Conservation (phyloP, 1,140 invertebrate genomes). For the Heliconius hewitsoni region DNA sequence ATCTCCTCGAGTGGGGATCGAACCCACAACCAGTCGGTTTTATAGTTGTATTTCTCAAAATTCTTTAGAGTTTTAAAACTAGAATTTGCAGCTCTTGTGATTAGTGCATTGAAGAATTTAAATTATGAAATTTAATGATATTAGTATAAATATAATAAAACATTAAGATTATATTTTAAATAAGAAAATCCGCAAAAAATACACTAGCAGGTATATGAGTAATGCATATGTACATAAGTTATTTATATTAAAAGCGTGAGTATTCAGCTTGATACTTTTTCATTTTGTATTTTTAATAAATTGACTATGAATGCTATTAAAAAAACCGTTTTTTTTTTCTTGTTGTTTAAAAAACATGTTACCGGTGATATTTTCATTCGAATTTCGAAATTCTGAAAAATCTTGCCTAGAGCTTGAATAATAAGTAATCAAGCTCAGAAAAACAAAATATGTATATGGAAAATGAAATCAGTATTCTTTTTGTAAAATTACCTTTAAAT, state of each 20-base stretch:
- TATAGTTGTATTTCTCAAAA: no score
- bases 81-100: no score
- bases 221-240: background rate
- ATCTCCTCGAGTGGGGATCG: no score
- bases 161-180: no score
- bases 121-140: no score
- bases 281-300: slow-evolving; percentile 1
- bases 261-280: background rate
- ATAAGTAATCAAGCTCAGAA: slow-evolving; percentile 22
- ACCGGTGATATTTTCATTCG: background rate
- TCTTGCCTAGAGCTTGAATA: slow-evolving; percentile 28
- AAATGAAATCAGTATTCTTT: background rate
- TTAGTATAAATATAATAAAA: no score
- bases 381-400: slow-evolving; percentile 1
- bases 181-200: no score
- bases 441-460: background rate
- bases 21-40: no score
- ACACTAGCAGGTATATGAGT: background rate
- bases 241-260: background rate
- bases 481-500: background rate
- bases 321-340: background rate
- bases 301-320: background rate
- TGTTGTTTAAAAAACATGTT: background rate
- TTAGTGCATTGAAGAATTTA: no score
- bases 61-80: no score